Evolutionary conservation across 1,140 invertebrate genomes (phyloP).

Genomic region (Orius laevigatus): DNA sequence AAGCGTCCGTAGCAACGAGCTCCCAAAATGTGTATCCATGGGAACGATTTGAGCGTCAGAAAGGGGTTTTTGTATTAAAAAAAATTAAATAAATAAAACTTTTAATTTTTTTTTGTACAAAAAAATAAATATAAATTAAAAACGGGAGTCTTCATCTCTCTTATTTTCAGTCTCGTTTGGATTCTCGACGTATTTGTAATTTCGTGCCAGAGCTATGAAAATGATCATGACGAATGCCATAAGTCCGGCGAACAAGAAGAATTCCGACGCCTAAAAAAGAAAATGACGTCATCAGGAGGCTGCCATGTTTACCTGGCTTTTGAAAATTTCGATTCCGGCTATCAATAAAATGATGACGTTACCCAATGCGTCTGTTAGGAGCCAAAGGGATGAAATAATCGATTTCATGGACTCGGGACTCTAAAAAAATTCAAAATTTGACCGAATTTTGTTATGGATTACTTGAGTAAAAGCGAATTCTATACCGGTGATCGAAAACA

Average conservation of each 20-base stretch:
- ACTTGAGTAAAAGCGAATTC: conserved; percentile 48
- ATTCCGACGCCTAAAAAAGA: conserved; percentile 56
- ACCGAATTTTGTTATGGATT: conserved; percentile 28
- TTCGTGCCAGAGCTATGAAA: conserved; percentile 57
- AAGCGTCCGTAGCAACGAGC: too few relatives aligned
- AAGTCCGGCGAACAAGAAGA: conserved; percentile 72
- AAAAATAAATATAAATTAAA: too few relatives aligned
- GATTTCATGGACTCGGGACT: conserved; percentile 86
- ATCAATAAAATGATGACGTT: conserved; percentile 82
- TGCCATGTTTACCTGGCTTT: conserved; percentile 29
- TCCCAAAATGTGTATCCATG: too few relatives aligned
- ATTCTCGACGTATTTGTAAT: conserved; percentile 42
- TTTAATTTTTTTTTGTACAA: too few relatives aligned
- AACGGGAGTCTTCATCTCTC: conserved; percentile 6
- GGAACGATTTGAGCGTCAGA: too few relatives aligned
- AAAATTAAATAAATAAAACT: too few relatives aligned
- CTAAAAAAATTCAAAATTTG: conserved; percentile 39
- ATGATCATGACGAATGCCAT: conserved; percentile 70
- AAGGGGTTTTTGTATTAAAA: too few relatives aligned
- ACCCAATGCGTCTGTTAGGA: conserved; percentile 77
- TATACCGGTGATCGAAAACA: conserved; percentile 57
- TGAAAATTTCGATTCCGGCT: conserved; percentile 36
- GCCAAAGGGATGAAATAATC: conserved; percentile 74
- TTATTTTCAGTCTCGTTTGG: conserved; percentile 16
- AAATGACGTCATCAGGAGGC: too few relatives aligned